phyloP scores from a whole-genome alignment of 1,140 invertebrate species.

The Copidosoma floridanum region DNA sequence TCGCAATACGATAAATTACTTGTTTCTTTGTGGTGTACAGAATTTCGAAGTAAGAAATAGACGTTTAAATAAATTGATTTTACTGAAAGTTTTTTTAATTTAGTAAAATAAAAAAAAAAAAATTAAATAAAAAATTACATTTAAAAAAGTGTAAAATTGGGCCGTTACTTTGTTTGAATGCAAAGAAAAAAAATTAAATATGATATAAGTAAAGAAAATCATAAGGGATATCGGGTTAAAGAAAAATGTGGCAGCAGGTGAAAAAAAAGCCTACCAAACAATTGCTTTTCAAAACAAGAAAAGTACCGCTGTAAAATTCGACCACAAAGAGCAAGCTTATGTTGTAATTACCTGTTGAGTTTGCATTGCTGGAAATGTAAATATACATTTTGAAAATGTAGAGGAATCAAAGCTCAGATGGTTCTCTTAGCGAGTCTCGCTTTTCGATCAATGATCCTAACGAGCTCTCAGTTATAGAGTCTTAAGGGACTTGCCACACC shows the following conservation, averaged over 20 bases:
- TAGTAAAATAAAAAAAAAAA: slow-evolving; percentile 17
- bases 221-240: too few species aligned
- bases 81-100: slow-evolving; percentile 17
- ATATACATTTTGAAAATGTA: slow-evolving; percentile 57
- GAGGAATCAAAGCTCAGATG: slow-evolving; percentile 58
- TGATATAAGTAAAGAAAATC: too few species aligned
- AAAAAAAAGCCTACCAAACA: too few species aligned
- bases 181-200: slow-evolving; percentile 28
- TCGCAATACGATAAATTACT: slow-evolving; percentile 32
- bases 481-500: slow-evolving; percentile 50
- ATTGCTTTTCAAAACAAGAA: too few species aligned
- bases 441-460: slow-evolving; percentile 40
- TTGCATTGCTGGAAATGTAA: slow-evolving; percentile 55
- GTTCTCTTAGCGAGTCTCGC: slow-evolving; percentile 56
- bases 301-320: too few species aligned
- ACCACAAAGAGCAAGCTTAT: slow-evolving; percentile 56
- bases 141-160: not conserved
- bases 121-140: not conserved
- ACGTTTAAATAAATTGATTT: too few species aligned
- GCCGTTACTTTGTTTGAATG: too few species aligned
- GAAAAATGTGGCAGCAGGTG: too few species aligned
- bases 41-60: too few species aligned
- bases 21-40: slow-evolving; percentile 53
- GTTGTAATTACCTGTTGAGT: slow-evolving; percentile 52
- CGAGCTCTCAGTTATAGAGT: slow-evolving; percentile 52